Percentiles rank a stretch among this genome's conserved stretches.
Evolutionary conservation across 2,888 invertebrate genomes (phyloP).

Genomic region (Nycteola revayana): DNA sequence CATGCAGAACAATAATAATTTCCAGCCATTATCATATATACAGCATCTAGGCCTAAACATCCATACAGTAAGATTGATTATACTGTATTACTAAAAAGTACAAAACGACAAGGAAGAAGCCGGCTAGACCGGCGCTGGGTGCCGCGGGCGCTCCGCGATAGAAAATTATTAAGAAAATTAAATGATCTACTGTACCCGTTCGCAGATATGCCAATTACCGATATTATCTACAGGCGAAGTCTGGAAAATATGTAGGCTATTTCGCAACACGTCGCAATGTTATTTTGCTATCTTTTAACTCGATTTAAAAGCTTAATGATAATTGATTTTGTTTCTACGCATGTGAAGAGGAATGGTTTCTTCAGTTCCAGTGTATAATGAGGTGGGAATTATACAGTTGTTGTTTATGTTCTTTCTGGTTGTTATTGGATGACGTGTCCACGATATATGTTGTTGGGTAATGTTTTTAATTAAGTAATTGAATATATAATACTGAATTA

Average conservation of each 20-base stretch:
- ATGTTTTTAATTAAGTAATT: conserved; percentile 25
- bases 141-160: conserved; percentile 68
- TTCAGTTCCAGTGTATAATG: conserved; percentile 29
- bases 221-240: conserved; percentile 61
- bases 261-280: conserved; percentile 52
- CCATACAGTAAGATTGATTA: conserved; percentile 71
- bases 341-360: conserved; percentile 39
- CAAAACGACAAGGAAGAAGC: conserved; percentile 62
- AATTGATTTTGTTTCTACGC: conserved; percentile 63
- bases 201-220: conserved; percentile 80
- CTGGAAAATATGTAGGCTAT: conserved; percentile 73
- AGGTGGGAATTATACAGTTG: conserved; percentile 22
- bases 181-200: conserved; percentile 75
- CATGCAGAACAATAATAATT: no score
- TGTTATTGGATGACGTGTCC: conserved; percentile 13
- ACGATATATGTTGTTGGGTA: conserved; percentile 20
- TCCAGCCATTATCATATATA: conserved; percentile 27
- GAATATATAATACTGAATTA: no score
- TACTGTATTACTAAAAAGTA: conserved; percentile 67
- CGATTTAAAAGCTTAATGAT: conserved; percentile 57
- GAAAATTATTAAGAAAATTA: conserved; percentile 82
- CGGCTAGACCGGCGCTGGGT: conserved; percentile 49
- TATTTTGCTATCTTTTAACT: conserved; percentile 56
- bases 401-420: conserved; percentile 20
- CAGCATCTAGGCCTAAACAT: conserved; percentile 49